Conservation (phyloP, 2,113 vertebrate genomes). For the Ptyas mucosa region DNA sequence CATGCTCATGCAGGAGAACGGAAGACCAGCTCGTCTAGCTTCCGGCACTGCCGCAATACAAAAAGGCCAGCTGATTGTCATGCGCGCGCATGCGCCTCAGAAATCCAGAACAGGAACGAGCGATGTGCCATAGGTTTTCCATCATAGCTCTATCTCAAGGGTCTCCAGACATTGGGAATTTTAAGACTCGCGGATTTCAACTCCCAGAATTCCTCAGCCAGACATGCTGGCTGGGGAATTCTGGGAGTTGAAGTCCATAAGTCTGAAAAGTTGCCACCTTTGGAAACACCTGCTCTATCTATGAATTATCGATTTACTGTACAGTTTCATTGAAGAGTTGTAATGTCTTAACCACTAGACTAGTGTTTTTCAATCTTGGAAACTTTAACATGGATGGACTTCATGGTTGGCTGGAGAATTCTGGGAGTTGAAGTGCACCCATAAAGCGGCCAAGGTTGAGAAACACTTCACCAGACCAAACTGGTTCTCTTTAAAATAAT, state of each 20-base stretch:
- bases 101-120: too few relatives aligned
- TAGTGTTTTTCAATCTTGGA: background rate
- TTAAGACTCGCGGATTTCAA: background rate
- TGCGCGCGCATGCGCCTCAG: too few relatives aligned
- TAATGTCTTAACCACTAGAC: background rate
- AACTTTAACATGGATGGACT: background rate
- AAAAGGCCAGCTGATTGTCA: too few relatives aligned
- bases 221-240: background rate
- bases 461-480: background rate
- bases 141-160: background rate
- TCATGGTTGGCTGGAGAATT: background rate
- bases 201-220: background rate
- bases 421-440: background rate
- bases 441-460: background rate
- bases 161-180: background rate
- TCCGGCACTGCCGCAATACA: too few relatives aligned
- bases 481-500: background rate
- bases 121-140: too few relatives aligned
- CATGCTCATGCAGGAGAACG: too few relatives aligned
- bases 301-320: background rate
- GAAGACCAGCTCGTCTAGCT: too few relatives aligned
- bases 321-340: background rate
- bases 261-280: background rate
- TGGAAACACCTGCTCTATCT: background rate
- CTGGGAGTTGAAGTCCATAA: background rate